Percentiles rank a stretch among this genome's conserved stretches.
These are phyloP conservation scores for Mormyrus hasselquistii DNA, from an alignment of 2,797 vertebrate species.

Conservation along the genomic window DNA sequence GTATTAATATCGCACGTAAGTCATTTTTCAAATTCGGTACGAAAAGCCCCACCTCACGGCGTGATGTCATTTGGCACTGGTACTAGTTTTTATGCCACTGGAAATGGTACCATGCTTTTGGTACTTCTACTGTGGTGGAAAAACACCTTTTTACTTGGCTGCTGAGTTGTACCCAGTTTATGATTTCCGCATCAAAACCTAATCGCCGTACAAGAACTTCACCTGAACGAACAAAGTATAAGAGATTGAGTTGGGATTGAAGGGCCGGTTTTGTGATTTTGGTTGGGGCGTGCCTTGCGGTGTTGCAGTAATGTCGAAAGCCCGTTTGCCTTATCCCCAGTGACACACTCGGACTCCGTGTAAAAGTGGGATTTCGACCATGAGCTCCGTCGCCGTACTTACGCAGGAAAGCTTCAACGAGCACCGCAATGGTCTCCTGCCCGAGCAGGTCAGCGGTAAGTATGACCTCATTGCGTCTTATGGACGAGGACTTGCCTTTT, in stretches of 20 bases:
- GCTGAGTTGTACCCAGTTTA: background rate
- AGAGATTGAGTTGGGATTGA: constrained; percentile 26
- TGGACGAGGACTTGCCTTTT: background rate
- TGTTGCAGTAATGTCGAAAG: background rate
- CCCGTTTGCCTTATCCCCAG: constrained; percentile 46
- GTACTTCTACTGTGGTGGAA: background rate
- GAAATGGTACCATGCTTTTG: background rate
- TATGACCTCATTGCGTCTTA: background rate
- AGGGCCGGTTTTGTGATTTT: background rate
- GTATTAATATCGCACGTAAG: background rate
- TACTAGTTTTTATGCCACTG: background rate
- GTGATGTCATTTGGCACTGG: background rate
- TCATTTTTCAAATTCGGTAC: background rate
- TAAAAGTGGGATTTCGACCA: constrained; percentile 86
- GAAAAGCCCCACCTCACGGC: background rate
- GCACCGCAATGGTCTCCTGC: constrained; percentile 91
- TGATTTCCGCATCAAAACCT: background rate
- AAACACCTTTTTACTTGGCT: background rate
- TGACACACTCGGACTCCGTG: constrained; percentile 93
- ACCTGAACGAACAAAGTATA: constrained; percentile 46
- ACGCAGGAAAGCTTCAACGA: constrained; percentile 99
- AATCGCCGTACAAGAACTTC: constrained; percentile 40
- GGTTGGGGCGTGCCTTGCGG: background rate
- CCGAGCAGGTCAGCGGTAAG: constrained; percentile 79
- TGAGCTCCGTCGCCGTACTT: constrained; percentile 99